A percentile compares a stretch with the other conserved stretches of the same genome.
These are phyloP conservation scores for Carlito syrichta DNA, from an alignment of 2,113 vertebrate genomes.

Conservation along the genomic window DNA sequence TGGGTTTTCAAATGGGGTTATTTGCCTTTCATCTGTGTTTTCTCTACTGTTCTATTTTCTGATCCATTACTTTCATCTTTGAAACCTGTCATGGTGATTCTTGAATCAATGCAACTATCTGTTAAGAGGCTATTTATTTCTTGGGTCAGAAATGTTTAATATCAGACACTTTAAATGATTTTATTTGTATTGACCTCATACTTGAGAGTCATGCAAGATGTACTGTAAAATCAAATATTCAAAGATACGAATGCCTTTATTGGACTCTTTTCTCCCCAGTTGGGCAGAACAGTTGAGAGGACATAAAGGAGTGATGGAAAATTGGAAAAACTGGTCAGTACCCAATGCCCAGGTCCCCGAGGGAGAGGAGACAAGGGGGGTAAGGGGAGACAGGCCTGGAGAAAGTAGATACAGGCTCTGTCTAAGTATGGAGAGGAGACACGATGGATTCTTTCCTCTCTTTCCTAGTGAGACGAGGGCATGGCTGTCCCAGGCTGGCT, in stretches of 20 bases:
- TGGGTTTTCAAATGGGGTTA: slow-evolving; percentile 49
- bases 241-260: background rate
- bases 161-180: slow-evolving; percentile 56
- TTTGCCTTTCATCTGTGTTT: slow-evolving; percentile 69
- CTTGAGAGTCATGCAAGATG: background rate
- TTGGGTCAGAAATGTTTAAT: slow-evolving; percentile 60
- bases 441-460: no score
- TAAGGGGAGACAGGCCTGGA: background rate
- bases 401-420: background rate
- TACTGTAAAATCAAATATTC: slow-evolving; percentile 31
- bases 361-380: background rate
- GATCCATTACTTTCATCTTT: slow-evolving; percentile 68
- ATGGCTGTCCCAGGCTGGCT: background rate
- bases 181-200: slow-evolving; percentile 59
- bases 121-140: slow-evolving; percentile 53
- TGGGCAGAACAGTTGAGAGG: background rate
- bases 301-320: background rate
- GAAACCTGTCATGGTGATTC: slow-evolving; percentile 60
- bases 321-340: background rate
- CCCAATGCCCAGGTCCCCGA: background rate
- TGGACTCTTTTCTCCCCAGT: background rate
- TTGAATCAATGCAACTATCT: background rate
- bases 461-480: background rate
- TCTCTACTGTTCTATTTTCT: slow-evolving; percentile 58
- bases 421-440: background rate